A percentile compares a stretch with the other conserved stretches of the same genome.
phyloP scores from a whole-genome alignment of 2,113 vertebrate genomes.

The Mus musculus region GRCm39 chr11:101657501-101658000 shows the following conservation, averaged over 20 bases:
- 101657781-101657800: slow-evolving; percentile 47
- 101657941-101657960: background rate
- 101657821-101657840: slow-evolving; percentile 12
- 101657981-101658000: background rate
- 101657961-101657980: background rate
- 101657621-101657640: slow-evolving; percentile 98
- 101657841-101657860: background rate
- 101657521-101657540: slow-evolving; percentile 99
- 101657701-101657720: too few relatives aligned
- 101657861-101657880: background rate
- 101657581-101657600: slow-evolving; percentile 99
- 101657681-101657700: slow-evolving; percentile 81
- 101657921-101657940: background rate
- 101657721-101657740: background rate
- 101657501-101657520: slow-evolving; percentile 99
- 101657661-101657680: slow-evolving; percentile 95
- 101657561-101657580: slow-evolving; percentile 99
- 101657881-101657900: background rate
- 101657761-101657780: slow-evolving; percentile 13
- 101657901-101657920: background rate
- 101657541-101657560: slow-evolving; percentile 97
- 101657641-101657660: slow-evolving; percentile 99
- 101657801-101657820: slow-evolving; percentile 18
- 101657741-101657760: background rate
- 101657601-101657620: slow-evolving; percentile 97